Conservation (phyloP, 1,140 invertebrate species). For the Grapholita molesta region DNA sequence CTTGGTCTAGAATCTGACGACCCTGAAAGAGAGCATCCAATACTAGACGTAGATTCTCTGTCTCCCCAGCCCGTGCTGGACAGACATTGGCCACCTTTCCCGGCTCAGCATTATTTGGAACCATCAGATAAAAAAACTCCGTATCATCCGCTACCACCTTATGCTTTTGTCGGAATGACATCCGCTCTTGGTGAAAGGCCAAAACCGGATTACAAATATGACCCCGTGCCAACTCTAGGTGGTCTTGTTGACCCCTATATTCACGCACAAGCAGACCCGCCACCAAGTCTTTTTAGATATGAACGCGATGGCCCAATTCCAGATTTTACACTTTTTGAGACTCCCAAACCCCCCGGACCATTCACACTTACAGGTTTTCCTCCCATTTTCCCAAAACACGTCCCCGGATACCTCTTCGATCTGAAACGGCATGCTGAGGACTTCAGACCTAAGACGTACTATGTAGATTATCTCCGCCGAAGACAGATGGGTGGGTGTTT, state of each 20-base stretch:
- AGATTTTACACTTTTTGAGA: constrained; percentile 52
- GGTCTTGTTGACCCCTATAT: constrained; percentile 63
- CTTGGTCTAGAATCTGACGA: constrained; percentile 60
- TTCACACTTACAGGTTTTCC: constrained; percentile 64
- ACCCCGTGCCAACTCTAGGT: constrained; percentile 58
- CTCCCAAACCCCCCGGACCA: constrained; percentile 52
- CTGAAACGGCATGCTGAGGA: constrained; percentile 65
- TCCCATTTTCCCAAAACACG: constrained; percentile 68
- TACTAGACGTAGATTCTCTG: constrained; percentile 60
- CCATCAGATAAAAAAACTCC: constrained; percentile 51
- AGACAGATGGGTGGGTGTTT: constrained; percentile 75
- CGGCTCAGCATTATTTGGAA: constrained; percentile 66
- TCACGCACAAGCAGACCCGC: constrained; percentile 45
- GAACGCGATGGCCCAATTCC: constrained; percentile 66
- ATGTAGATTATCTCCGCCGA: constrained; percentile 72
- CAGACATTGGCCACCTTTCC: constrained; percentile 67
- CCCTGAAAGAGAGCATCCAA: constrained; percentile 50
- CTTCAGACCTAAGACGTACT: constrained; percentile 71
- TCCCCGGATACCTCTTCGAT: constrained; percentile 68
- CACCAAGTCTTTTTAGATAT: constrained; percentile 64
- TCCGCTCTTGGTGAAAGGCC: constrained; percentile 60
- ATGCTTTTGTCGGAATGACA: constrained; percentile 67
- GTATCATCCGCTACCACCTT: constrained; percentile 56
- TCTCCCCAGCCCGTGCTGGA: constrained; percentile 58
- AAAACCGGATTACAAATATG: constrained; percentile 62